A percentile compares a stretch with the other conserved stretches of the same genome.
Evolutionary conservation across 2,888 invertebrate genomes (phyloP).

Genomic region (Artemia sinica): DNA sequence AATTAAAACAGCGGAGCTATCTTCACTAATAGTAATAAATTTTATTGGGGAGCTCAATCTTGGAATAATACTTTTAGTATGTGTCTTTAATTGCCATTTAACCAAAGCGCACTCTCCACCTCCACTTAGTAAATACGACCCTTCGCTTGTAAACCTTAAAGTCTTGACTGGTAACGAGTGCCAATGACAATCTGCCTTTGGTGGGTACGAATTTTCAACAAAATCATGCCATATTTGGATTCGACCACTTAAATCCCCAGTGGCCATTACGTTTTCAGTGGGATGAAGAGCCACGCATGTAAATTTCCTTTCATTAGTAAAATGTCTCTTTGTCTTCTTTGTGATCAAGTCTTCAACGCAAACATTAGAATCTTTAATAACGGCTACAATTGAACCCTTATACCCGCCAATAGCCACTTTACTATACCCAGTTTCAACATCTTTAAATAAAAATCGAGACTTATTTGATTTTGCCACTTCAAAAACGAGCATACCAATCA

Average conservation of each 20-base stretch:
- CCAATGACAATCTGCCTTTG: constrained; percentile 49
- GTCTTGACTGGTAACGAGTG: constrained; percentile 51
- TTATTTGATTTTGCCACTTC: background rate
- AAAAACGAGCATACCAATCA: background rate
- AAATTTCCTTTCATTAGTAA: constrained; percentile 31
- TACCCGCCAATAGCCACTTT: constrained; percentile 7
- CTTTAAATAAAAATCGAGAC: constrained; percentile 1
- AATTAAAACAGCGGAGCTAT: background rate
- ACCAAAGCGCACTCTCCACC: constrained; percentile 61
- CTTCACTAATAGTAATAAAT: constrained; percentile 35
- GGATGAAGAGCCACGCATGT: constrained; percentile 52
- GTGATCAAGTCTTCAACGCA: constrained; percentile 15
- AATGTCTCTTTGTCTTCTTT: constrained; percentile 24
- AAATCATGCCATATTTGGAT: constrained; percentile 42
- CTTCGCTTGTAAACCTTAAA: constrained; percentile 44
- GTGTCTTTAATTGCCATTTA: constrained; percentile 46
- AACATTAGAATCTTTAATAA: constrained; percentile 7
- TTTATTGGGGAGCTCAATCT: constrained; percentile 48
- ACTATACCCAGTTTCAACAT: background rate
- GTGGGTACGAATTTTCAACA: constrained; percentile 27
- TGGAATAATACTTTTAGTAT: constrained; percentile 44
- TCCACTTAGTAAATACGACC: constrained; percentile 48
- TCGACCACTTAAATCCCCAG: constrained; percentile 48
- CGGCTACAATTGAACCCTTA: constrained; percentile 20
- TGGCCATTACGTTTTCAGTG: constrained; percentile 43